Percentiles rank a stretch among this genome's conserved stretches.
These are phyloP conservation scores for Heliconius melpomene DNA, from an alignment of 1,140 invertebrate genomes.

Conservation along the genomic window DNA sequence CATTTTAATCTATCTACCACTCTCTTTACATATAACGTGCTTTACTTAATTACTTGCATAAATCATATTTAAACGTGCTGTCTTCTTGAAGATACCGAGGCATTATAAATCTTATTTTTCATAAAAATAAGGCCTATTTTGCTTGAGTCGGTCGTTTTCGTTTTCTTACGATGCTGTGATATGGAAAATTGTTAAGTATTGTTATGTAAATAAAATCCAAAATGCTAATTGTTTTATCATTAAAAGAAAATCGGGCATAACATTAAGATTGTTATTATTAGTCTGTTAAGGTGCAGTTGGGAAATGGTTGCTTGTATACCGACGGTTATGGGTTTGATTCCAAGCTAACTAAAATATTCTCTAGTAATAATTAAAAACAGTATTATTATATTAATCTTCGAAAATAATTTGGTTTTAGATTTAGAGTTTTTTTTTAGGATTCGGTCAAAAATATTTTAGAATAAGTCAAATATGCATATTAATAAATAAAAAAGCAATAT, in stretches of 20 bases:
- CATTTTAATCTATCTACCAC: conserved; percentile 70
- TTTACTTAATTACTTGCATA: conserved; percentile 79
- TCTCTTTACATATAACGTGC: conserved; percentile 67
- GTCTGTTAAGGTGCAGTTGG: background rate
- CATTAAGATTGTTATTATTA: background rate
- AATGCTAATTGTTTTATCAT: background rate
- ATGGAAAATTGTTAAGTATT: conserved; percentile 1
- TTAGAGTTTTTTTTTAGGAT: too few species aligned
- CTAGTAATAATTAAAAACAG: background rate
- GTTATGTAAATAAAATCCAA: background rate
- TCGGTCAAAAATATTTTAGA: too few species aligned
- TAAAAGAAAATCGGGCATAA: background rate
- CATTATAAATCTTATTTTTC: conserved; percentile 40
- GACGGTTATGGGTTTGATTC: background rate
- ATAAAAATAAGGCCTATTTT: conserved; percentile 16
- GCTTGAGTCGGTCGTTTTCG: background rate
- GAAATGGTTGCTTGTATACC: background rate
- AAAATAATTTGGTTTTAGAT: too few species aligned
- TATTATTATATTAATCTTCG: background rate
- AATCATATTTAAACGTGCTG: conserved; percentile 75
- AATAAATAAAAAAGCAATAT: background rate
- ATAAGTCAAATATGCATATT: too few species aligned
- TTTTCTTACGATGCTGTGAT: background rate
- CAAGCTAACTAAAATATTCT: background rate
- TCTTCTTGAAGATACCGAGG: conserved; percentile 38